phyloP scores from a whole-genome alignment of 2,797 vertebrate species.

The Adelosebastes latens region DNA sequence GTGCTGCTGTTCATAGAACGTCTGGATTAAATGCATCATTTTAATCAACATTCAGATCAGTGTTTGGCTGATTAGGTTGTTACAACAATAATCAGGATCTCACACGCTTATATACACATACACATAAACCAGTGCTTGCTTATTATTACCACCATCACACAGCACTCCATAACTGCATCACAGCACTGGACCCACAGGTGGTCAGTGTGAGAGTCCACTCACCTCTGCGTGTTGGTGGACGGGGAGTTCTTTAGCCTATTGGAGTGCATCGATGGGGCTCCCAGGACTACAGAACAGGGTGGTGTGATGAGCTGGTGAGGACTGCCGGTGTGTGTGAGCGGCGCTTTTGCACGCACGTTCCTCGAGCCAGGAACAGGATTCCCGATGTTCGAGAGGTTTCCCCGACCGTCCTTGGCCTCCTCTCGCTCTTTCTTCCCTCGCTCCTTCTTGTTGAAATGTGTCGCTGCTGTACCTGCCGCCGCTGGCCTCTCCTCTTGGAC shows the following conservation, averaged over 20 bases:
- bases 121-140: not conserved
- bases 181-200: not conserved
- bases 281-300: constrained; percentile 90
- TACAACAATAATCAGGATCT: constrained; percentile 7
- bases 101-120: not conserved
- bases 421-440: constrained; percentile 94
- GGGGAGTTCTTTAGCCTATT: constrained; percentile 99
- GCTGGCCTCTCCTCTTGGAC: constrained; percentile 93
- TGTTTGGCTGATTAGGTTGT: constrained; percentile 9
- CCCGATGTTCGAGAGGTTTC: constrained; percentile 78
- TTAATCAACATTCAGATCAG: constrained; percentile 12
- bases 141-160: constrained; percentile 5
- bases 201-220: constrained; percentile 56
- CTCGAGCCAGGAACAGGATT: constrained; percentile 83
- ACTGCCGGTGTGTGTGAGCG: constrained; percentile 80
- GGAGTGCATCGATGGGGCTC: constrained; percentile 99
- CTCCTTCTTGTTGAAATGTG: constrained; percentile 93
- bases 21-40: constrained; percentile 7
- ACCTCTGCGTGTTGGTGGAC: constrained; percentile 99
- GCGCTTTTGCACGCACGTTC: constrained; percentile 82
- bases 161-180: not conserved
- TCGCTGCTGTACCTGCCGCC: constrained; percentile 83
- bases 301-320: constrained; percentile 91
- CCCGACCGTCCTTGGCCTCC: constrained; percentile 86
- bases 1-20: not conserved